Conservation (phyloP, 1,140 invertebrate genomes). For the Glomeris maerens region DNA sequence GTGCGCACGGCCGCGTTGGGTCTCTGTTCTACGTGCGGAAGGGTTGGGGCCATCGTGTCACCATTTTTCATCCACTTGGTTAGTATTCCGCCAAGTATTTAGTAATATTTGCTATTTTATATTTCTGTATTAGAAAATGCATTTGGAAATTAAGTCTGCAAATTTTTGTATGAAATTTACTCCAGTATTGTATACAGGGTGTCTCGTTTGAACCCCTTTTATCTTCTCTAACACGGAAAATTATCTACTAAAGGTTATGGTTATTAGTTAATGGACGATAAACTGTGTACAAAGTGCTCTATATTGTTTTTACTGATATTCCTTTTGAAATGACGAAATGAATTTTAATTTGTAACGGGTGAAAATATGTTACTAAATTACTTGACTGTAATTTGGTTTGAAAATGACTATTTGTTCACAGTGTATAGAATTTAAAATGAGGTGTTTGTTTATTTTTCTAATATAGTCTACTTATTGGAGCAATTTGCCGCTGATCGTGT, state of each 20-base stretch:
- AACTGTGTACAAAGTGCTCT: too few species aligned
- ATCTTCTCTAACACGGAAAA: background rate
- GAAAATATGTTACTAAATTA: too few species aligned
- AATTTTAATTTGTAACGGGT: too few species aligned
- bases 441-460: too few species aligned
- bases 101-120: background rate
- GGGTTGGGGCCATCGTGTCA: slow-evolving; percentile 22
- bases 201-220: background rate
- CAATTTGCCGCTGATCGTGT: slow-evolving; percentile 18
- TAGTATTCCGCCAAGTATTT: slow-evolving; percentile 5
- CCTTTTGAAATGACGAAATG: too few species aligned
- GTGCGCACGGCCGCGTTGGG: slow-evolving; percentile 31
- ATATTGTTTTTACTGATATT: too few species aligned
- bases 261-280: too few species aligned
- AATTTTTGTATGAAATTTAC: background rate
- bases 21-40: slow-evolving; percentile 25
- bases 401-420: too few species aligned
- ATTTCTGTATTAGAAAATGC: background rate
- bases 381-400: too few species aligned
- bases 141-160: background rate
- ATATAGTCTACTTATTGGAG: slow-evolving; percentile 11
- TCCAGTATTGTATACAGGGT: background rate
- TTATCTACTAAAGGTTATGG: background rate
- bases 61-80: slow-evolving; percentile 8
- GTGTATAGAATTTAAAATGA: too few species aligned